These are phyloP conservation scores for Prorops nasuta DNA, from an alignment of 1,140 invertebrate genomes.

Conservation along the genomic window DNA sequence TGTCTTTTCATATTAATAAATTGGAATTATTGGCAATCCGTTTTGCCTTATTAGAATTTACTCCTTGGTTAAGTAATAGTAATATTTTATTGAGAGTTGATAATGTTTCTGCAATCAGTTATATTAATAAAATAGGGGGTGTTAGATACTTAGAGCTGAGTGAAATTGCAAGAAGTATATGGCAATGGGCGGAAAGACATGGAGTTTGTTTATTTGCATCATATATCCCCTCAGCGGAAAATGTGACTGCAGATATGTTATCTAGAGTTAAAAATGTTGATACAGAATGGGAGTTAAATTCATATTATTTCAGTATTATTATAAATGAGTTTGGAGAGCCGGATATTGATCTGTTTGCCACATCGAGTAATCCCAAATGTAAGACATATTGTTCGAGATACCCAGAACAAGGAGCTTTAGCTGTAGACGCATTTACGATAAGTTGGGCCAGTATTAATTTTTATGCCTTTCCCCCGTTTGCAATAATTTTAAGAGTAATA, in stretches of 20 bases:
- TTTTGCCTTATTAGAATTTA: background rate
- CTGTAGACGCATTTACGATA: conserved; percentile 5
- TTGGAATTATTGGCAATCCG: background rate
- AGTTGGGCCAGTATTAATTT: background rate
- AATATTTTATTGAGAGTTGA: background rate
- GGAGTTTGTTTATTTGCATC: background rate
- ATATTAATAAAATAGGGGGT: background rate
- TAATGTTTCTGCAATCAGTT: background rate
- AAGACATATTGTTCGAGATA: background rate
- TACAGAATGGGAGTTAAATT: background rate
- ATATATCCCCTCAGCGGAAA: background rate
- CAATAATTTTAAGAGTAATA: background rate
- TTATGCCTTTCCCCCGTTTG: conserved; percentile 1
- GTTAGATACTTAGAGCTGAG: background rate
- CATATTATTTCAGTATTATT: background rate
- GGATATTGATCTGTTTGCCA: conserved; percentile 5
- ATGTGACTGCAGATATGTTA: background rate
- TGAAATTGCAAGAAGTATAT: background rate
- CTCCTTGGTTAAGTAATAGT: background rate
- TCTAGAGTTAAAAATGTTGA: background rate
- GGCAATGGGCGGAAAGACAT: background rate
- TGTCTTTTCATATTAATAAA: background rate
- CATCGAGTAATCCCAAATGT: conserved; percentile 4
- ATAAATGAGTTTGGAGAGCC: background rate
- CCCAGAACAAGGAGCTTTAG: background rate